These are phyloP conservation scores for Circaetus gallicus DNA, from an alignment of 2,113 vertebrate species.

Conservation along the genomic window DNA sequence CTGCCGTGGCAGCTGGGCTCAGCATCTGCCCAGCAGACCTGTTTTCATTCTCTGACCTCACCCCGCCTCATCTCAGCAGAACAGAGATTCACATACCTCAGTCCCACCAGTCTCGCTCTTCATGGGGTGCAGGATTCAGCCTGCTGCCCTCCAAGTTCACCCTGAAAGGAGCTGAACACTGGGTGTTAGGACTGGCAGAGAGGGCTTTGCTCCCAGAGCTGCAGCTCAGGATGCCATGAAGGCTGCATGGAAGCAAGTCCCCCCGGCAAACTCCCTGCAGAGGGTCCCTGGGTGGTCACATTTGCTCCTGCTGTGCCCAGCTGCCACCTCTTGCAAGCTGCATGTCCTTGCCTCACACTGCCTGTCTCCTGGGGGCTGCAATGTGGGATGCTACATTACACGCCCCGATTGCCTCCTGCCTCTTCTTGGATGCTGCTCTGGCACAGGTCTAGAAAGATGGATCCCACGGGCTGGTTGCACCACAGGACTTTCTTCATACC, in stretches of 20 bases:
- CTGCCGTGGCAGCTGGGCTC: background rate
- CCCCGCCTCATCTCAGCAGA: background rate
- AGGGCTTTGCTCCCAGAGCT: background rate
- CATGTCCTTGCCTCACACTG: background rate
- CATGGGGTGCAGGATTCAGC: background rate
- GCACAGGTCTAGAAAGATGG: background rate
- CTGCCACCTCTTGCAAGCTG: background rate
- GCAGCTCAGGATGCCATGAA: background rate
- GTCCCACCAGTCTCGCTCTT: accelerated
- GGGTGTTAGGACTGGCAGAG: background rate
- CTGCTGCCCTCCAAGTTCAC: background rate
- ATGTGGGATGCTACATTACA: background rate
- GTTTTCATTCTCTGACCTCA: background rate
- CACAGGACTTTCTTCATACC: background rate
- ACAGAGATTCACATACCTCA: background rate
- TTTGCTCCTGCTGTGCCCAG: background rate
- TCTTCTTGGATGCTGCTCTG: background rate
- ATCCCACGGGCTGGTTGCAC: background rate
- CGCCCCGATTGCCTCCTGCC: background rate
- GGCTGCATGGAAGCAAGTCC: background rate
- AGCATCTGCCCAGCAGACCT: background rate
- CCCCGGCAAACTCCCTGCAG: background rate
- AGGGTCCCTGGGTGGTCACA: background rate
- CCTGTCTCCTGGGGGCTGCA: background rate
- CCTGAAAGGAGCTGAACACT: background rate